Base-by-base conservation (phyloP, 92 coral and sea anemone species). In the Metridium senile region DNA sequence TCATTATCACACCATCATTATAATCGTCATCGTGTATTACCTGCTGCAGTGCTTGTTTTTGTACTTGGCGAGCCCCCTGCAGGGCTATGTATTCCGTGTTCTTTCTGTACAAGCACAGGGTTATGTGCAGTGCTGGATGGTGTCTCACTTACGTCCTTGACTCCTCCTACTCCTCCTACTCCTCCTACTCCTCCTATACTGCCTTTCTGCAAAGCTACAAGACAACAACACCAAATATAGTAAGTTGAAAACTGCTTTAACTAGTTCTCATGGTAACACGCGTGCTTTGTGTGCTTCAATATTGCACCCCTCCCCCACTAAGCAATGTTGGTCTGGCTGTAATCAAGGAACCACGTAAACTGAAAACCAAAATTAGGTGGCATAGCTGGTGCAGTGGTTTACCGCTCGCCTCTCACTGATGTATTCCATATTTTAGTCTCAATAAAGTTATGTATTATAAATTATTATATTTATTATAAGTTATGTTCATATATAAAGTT, bases 181-280 rank as follows among this genome's bases (percentile, higher is more conserved):
- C 71, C 76, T 68, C 88, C 66, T 19, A 45, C 66, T 39, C 71
- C 80, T 68, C 88, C 66, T 22, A 47, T 58, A 77, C 84, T 68
- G 45, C 97, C 95, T 81, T 94, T 97, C 58, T 97, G 97, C 33
- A 94, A 86, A 51, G 98, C 98, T 94, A 63, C 6, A 61, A 17
- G 31, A 19, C 65, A 33, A 63, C 51, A 28, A 35, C 23, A 45
- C 47, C 9, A 52, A 31, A 26, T 30, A 9, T 19, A 49, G 23
- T 27, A 0, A 75, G 49, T 39, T 39, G 6, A 39, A 39, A 39
- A 39, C 6, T 39, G 13, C 6, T 39, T 39, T 39, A 39, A 4
- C 6, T 39, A 39, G 13, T 6, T 39, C n/a, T n/a, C n/a, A n/a
- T n/a, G n/a, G n/a, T n/a, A n/a, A n/a, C n/a, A n/a, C n/a, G n/a